A percentile compares a stretch with the other conserved stretches of the same genome.
Evolutionary conservation across 2,797 vertebrate species (phyloP).

Genomic region (Chaunax sp.): DNA sequence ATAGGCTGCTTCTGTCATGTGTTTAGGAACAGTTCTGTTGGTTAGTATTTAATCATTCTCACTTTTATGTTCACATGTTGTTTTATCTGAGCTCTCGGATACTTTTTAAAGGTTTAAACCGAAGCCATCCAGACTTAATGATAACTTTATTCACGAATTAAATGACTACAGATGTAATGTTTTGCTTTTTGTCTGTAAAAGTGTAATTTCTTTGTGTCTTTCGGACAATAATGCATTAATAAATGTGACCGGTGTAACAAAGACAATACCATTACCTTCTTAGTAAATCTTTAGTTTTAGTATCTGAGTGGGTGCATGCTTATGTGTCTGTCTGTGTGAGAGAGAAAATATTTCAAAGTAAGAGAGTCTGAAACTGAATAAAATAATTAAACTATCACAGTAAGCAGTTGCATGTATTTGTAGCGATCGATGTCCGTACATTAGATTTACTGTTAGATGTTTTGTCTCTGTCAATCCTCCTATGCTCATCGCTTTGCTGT

Average conservation of each 20-base stretch:
- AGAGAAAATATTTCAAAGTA: constrained; percentile 25
- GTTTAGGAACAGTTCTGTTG: constrained; percentile 43
- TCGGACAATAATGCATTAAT: constrained; percentile 22
- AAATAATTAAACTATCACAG: constrained; percentile 21
- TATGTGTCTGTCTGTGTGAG: constrained; percentile 54
- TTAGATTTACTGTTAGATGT: constrained; percentile 9
- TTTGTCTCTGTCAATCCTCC: constrained; percentile 1
- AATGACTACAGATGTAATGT: constrained; percentile 23
- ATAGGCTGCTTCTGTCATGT: constrained; percentile 72
- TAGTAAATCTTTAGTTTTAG: constrained; percentile 17
- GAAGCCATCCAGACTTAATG: constrained; percentile 27
- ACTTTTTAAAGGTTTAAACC: constrained; percentile 40
- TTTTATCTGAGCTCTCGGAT: constrained; percentile 40
- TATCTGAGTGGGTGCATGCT: constrained; percentile 49
- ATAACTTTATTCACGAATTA: constrained; percentile 21
- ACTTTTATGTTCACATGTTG: constrained; percentile 37
- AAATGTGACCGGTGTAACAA: constrained; percentile 25
- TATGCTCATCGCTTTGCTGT: constrained; percentile 43
- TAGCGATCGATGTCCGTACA: constrained; percentile 22
- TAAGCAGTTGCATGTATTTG: constrained; percentile 58
- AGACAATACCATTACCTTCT: constrained; percentile 21
- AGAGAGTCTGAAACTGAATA: constrained; percentile 35
- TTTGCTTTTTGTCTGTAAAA: constrained; percentile 26
- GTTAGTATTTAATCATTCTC: constrained; percentile 33
- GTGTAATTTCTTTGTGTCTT: constrained; percentile 28